These are phyloP conservation scores for Drosophila subsilvestris DNA, from an alignment of 2,888 invertebrate species.

Conservation along the genomic window DNA sequence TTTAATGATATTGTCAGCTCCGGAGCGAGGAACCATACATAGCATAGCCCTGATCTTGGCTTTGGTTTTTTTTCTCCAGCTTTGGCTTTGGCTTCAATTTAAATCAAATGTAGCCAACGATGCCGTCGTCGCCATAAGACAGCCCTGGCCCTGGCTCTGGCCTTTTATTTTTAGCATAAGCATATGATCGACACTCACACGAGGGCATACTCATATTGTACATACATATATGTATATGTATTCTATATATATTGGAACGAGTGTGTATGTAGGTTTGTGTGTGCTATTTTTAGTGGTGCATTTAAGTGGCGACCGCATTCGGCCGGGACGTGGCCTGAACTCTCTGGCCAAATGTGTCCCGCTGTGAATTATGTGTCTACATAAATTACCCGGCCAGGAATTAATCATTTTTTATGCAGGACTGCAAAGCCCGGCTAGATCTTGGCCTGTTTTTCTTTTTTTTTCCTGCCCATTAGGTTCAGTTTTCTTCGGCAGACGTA, in stretches of 20 bases:
- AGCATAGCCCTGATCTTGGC: slow-evolving; percentile 69
- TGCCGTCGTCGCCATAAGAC: slow-evolving; percentile 57
- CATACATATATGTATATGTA: slow-evolving; percentile 2
- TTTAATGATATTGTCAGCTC: slow-evolving; percentile 76
- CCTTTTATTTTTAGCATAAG: slow-evolving; percentile 72
- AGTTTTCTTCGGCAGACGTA: slow-evolving; percentile 28
- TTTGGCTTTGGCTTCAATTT: slow-evolving; percentile 68
- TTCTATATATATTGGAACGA: slow-evolving; percentile 5
- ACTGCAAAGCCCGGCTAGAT: slow-evolving; percentile 27
- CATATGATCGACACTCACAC: slow-evolving; percentile 66
- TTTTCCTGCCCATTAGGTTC: slow-evolving; percentile 67
- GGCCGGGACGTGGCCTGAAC: slow-evolving; percentile 64
- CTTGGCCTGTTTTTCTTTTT: slow-evolving; percentile 23
- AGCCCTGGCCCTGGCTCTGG: slow-evolving; percentile 11
- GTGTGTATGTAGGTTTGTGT: slow-evolving; percentile 26
- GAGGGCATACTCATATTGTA: neutral
- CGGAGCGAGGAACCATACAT: slow-evolving; percentile 44
- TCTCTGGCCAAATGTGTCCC: slow-evolving; percentile 76
- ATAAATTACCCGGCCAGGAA: slow-evolving; percentile 81
- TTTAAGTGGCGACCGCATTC: slow-evolving; percentile 74
- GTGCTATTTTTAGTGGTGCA: slow-evolving; percentile 72
- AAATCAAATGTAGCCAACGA: slow-evolving; percentile 75
- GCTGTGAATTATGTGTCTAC: slow-evolving; percentile 82
- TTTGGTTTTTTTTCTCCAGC: slow-evolving; percentile 22
- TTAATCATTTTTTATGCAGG: slow-evolving; percentile 81